Percentiles rank a stretch among this genome's conserved stretches.
Evolutionary conservation across 2,888 invertebrate species (phyloP).

Genomic region (Pocota personata): DNA sequence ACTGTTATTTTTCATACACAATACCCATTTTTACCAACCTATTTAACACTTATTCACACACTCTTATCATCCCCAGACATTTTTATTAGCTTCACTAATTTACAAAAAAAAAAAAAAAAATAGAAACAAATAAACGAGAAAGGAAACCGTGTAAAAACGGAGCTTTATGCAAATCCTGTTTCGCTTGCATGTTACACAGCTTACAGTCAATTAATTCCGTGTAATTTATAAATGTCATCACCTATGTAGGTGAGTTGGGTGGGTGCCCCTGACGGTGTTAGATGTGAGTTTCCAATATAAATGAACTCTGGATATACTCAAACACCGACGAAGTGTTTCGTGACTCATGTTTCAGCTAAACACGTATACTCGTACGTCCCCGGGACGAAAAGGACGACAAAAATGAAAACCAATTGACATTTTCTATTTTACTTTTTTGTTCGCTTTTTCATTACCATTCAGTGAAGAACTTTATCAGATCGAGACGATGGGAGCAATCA

Average conservation of each 20-base stretch:
- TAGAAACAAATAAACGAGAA: not conserved
- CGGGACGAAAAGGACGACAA: constrained; percentile 11
- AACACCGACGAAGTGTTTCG: constrained; percentile 19
- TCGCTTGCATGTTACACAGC: constrained; percentile 64
- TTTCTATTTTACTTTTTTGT: constrained; percentile 48
- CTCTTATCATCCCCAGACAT: constrained; percentile 65
- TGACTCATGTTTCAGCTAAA: constrained; percentile 45
- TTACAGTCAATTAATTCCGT: constrained; percentile 71
- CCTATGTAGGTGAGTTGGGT: constrained; percentile 34
- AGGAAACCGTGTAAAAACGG: not conserved
- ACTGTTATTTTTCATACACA: constrained; percentile 21
- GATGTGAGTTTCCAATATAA: constrained; percentile 60
- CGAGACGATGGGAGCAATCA: constrained; percentile 41
- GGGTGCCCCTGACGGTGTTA: not conserved
- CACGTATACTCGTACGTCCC: not conserved
- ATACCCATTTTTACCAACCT: constrained; percentile 46
- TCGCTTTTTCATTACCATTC: constrained; percentile 40
- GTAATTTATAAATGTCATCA: constrained; percentile 73
- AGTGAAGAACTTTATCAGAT: constrained; percentile 61
- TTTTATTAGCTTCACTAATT: constrained; percentile 65
- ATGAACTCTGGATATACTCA: constrained; percentile 47
- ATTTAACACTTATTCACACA: constrained; percentile 61
- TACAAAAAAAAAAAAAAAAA: not conserved
- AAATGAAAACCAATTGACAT: constrained; percentile 68
- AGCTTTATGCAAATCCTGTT: constrained; percentile 66